These are phyloP conservation scores for Knipowitschia caucasica DNA, from an alignment of 2,797 vertebrate genomes.

Conservation along the genomic window DNA sequence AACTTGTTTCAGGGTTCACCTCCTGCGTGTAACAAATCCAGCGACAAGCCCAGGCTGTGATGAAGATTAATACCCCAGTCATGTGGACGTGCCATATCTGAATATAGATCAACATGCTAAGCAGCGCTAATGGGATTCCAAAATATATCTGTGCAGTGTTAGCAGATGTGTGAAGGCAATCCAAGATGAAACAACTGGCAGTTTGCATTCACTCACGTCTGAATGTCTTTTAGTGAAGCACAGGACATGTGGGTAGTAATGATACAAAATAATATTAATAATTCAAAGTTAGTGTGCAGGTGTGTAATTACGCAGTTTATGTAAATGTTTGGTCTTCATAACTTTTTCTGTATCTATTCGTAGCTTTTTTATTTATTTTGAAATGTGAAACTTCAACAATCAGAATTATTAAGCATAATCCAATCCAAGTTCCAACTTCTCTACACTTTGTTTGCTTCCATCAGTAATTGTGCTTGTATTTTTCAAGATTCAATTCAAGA, in stretches of 20 bases:
- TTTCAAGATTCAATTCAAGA: too few relatives aligned
- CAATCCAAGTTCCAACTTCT: too few relatives aligned
- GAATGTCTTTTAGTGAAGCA: background rate
- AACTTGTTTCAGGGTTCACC: conserved; percentile 65
- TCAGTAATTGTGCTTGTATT: too few relatives aligned
- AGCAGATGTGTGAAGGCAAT: background rate
- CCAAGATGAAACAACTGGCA: conserved; percentile 1
- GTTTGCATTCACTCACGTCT: background rate
- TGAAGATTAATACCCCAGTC: conserved; percentile 20
- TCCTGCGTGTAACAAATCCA: conserved; percentile 39
- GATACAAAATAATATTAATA: background rate
- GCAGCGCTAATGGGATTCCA: background rate
- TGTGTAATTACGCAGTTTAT: background rate
- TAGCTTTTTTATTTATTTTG: too few relatives aligned
- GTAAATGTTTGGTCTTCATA: too few relatives aligned
- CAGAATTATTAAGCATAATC: too few relatives aligned
- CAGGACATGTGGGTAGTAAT: too few relatives aligned
- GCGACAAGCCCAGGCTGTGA: background rate
- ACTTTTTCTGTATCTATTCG: too few relatives aligned
- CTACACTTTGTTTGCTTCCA: too few relatives aligned
- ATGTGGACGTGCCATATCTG: background rate
- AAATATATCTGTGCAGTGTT: background rate
- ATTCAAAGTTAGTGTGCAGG: background rate
- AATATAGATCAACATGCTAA: conserved; percentile 2
- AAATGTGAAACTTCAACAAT: too few relatives aligned